Evolutionary conservation across 2,888 invertebrate species (phyloP).

Genomic region (Seira sanloemensis): DNA sequence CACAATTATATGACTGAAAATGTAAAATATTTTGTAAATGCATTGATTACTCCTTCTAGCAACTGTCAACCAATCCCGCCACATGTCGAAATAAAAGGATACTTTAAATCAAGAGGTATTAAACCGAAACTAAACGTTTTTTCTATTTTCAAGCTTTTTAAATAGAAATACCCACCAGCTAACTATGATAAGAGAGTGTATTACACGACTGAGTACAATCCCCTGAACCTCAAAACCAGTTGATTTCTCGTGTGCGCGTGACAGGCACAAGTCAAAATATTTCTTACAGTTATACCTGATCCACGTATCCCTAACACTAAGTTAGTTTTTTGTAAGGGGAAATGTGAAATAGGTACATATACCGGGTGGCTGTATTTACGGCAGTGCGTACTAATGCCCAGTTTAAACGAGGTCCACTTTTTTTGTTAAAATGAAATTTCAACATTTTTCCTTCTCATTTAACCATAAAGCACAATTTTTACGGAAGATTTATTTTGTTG

Average conservation of each 20-base stretch:
- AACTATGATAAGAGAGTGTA: constrained; percentile 27
- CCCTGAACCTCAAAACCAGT: constrained; percentile 50
- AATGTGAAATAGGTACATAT: too few species aligned
- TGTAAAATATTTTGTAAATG: too few species aligned
- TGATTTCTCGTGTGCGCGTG: constrained; percentile 59
- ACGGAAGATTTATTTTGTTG: not conserved
- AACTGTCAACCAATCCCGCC: constrained; percentile 59
- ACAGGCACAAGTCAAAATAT: constrained; percentile 65
- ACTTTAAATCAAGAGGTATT: constrained; percentile 4
- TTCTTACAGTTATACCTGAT: not conserved
- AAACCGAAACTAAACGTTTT: constrained; percentile 18
- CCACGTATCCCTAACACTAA: not conserved
- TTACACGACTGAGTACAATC: constrained; percentile 33
- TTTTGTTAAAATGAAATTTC: not conserved
- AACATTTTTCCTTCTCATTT: not conserved
- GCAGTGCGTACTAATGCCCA: too few species aligned
- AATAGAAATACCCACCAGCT: constrained; percentile 55
- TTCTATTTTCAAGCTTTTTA: not conserved
- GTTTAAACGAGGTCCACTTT: not conserved
- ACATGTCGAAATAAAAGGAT: constrained; percentile 36
- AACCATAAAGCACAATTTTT: not conserved
- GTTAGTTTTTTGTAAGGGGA: not conserved
- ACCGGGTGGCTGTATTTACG: too few species aligned
- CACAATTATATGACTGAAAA: too few species aligned
- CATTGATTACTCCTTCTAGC: constrained; percentile 49